Conservation (phyloP, 2,797 vertebrate species). For the Coreius guichenoti region DNA sequence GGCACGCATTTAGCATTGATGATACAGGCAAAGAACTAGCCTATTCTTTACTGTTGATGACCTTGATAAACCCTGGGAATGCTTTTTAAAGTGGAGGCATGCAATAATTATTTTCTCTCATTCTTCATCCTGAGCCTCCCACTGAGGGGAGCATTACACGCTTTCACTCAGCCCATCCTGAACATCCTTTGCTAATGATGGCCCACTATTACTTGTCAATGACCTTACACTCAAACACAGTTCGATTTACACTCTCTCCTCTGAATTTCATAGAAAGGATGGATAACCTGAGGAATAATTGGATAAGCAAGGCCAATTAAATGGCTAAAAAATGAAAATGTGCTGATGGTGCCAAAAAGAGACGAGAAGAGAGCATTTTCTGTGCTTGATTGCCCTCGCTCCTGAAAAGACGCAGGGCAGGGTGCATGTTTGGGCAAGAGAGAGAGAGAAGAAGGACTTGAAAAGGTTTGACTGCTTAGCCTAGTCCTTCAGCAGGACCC, state of each 20-base stretch:
- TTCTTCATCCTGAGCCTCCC: conserved; percentile 48
- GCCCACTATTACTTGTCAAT: conserved; percentile 50
- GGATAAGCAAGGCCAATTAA: conserved; percentile 62
- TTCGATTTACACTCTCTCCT: conserved; percentile 38
- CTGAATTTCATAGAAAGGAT: conserved; percentile 50
- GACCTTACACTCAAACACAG: conserved; percentile 54
- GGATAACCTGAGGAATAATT: conserved; percentile 60
- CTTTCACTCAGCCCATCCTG: conserved; percentile 30
- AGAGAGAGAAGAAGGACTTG: conserved; percentile 74
- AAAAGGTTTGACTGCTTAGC: conserved; percentile 72
- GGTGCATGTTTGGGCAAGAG: conserved; percentile 59
- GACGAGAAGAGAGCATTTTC: conserved; percentile 6
- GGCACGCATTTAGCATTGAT: conserved; percentile 38
- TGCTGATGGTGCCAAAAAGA: conserved; percentile 61
- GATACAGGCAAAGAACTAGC: conserved; percentile 16
- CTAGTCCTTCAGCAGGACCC: conserved; percentile 73
- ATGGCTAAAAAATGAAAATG: conserved; percentile 55
- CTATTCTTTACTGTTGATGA: conserved; percentile 13
- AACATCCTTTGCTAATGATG: conserved; percentile 59
- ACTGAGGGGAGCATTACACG: conserved; percentile 43
- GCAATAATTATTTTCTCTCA: conserved; percentile 51
- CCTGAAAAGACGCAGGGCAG: conserved; percentile 60
- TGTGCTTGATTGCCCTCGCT: conserved; percentile 59
- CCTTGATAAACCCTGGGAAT: conserved; percentile 38
- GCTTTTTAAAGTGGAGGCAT: conserved; percentile 47